Conservation (phyloP, 92 coral and sea anemone species). For the Palythoa grandis region DNA sequence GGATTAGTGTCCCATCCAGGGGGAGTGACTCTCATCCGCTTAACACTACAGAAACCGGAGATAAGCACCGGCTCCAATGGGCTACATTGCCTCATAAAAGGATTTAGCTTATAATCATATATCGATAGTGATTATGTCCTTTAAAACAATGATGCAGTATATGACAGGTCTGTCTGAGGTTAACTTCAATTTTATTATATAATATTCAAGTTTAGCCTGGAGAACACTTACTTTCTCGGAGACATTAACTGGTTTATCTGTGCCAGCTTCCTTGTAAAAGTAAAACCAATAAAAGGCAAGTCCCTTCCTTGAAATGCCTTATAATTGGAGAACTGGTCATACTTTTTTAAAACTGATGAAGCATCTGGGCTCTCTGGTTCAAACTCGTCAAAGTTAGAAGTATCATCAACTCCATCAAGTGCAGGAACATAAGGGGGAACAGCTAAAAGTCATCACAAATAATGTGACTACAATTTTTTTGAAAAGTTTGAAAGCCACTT, state of each 20-base stretch:
- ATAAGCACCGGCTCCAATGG: too few relatives aligned
- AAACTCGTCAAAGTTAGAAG: slow-evolving; percentile 96
- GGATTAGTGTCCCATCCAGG: too few relatives aligned
- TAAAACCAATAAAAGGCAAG: slow-evolving; percentile 92
- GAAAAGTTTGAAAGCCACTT: too few relatives aligned
- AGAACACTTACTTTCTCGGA: slow-evolving; percentile 67
- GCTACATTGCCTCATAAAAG: too few relatives aligned
- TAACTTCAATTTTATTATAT: neutral
- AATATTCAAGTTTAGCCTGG: neutral
- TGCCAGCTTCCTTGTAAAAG: slow-evolving; percentile 71
- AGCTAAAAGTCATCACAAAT: slow-evolving; percentile 50
- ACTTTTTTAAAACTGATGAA: slow-evolving; percentile 62
- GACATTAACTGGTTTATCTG: slow-evolving; percentile 61
- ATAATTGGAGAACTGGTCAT: slow-evolving; percentile 48
- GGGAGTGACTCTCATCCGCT: too few relatives aligned
- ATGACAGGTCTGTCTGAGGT: neutral
- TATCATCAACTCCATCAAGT: slow-evolving; percentile 93
- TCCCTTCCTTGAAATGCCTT: slow-evolving; percentile 89
- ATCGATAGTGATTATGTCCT: too few relatives aligned
- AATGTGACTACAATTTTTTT: neutral
- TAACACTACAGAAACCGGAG: too few relatives aligned
- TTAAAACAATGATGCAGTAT: too few relatives aligned
- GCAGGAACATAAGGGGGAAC: slow-evolving; percentile 98
- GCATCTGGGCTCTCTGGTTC: slow-evolving; percentile 88
- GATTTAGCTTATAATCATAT: too few relatives aligned